A percentile compares a stretch with the other conserved stretches of the same genome.
Evolutionary conservation across 2,113 vertebrate species (phyloP).

Genomic region (Macrotus californicus): DNA sequence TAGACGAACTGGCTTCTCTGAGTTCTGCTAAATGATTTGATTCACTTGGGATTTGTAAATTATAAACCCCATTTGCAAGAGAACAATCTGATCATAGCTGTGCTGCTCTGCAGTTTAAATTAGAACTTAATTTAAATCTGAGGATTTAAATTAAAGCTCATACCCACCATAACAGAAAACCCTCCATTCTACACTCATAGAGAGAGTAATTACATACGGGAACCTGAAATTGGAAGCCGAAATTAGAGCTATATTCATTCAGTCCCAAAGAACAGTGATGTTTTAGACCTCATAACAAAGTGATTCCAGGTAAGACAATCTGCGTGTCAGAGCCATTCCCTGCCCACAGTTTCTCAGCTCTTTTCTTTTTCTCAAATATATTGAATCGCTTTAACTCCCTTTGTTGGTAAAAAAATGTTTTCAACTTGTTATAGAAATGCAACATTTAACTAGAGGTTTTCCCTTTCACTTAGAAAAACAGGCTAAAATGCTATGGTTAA

Average conservation of each 20-base stretch:
- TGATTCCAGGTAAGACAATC: conserved; percentile 74
- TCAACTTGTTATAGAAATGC: conserved; percentile 57
- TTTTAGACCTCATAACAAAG: conserved; percentile 67
- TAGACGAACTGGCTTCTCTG: conserved; percentile 44
- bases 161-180: conserved; percentile 65
- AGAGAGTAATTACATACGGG: conserved; percentile 71
- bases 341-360: background rate
- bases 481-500: background rate
- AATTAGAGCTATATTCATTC: conserved; percentile 72
- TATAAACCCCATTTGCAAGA: conserved; percentile 63
- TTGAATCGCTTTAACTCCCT: conserved; percentile 47
- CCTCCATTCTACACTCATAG: conserved; percentile 40
- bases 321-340: conserved; percentile 38
- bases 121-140: conserved; percentile 70
- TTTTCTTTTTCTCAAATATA: conserved; percentile 54
- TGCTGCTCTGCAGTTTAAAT: conserved; percentile 63
- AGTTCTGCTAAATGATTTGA: conserved; percentile 65
- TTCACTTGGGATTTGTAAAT: conserved; percentile 66
- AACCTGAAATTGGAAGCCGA: conserved; percentile 70
- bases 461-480: background rate
- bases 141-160: conserved; percentile 71
- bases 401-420: conserved; percentile 42
- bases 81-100: conserved; percentile 70
- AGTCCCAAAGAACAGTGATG: conserved; percentile 57
- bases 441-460: conserved; percentile 20